Conservation (phyloP, 2,113 vertebrate genomes). For the Rhynchomys soricoides region DNA sequence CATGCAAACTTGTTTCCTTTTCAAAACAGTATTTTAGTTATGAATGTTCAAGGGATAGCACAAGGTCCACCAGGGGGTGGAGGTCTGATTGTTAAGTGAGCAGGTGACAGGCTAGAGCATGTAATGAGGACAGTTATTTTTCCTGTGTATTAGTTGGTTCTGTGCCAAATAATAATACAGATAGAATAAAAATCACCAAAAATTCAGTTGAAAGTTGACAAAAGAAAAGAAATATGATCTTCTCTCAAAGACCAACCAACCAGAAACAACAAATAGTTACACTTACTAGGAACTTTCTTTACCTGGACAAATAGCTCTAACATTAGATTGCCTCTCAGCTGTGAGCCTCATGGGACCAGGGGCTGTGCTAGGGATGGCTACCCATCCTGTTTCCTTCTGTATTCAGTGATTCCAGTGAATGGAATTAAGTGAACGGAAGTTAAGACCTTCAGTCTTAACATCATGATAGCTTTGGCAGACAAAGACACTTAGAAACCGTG, state of each 20-base stretch:
- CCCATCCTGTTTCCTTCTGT: background rate
- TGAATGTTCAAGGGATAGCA: constrained; percentile 50
- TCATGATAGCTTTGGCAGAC: background rate
- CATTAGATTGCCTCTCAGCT: background rate
- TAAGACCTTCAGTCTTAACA: constrained; percentile 1
- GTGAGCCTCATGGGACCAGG: background rate
- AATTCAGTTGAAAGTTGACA: background rate
- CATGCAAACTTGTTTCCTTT: constrained; percentile 49
- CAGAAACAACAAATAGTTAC: background rate
- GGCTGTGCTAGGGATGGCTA: background rate
- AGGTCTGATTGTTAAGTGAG: background rate
- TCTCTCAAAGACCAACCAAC: background rate
- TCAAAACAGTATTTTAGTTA: constrained; percentile 46
- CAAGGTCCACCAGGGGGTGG: background rate
- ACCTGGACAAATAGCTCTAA: background rate
- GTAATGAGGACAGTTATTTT: background rate
- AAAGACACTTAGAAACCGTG: background rate
- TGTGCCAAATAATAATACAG: constrained; percentile 50
- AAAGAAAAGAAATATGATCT: background rate
- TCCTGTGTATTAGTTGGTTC: background rate
- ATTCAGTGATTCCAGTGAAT: background rate
- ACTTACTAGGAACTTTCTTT: background rate
- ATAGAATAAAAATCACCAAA: background rate
- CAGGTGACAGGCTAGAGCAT: background rate
- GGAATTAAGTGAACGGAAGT: too few relatives aligned